Evolutionary conservation across 2,888 invertebrate genomes (phyloP).

Genomic region (Caradrina kadenii): DNA sequence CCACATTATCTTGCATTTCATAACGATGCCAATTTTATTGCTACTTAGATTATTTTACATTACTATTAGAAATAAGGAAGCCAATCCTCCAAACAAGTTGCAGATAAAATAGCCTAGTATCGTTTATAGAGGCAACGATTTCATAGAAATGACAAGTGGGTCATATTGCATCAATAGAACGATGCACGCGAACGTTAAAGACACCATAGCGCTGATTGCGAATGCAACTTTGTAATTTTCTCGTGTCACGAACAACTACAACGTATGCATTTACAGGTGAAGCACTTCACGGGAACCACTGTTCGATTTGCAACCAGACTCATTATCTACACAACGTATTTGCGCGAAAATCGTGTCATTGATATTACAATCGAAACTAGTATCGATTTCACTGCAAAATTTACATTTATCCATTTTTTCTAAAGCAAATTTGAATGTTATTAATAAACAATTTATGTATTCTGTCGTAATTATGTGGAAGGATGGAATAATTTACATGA

Average conservation of each 20-base stretch:
- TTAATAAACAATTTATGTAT: conserved; percentile 45
- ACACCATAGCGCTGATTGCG: conserved; percentile 81
- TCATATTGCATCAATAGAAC: conserved; percentile 86
- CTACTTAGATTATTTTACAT: conserved; percentile 33
- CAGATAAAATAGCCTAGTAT: conserved; percentile 48
- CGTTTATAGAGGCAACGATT: conserved; percentile 69
- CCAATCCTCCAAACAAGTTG: conserved; percentile 42
- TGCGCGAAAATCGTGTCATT: conserved; percentile 58
- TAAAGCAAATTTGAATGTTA: conserved; percentile 42
- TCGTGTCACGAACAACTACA: conserved; percentile 75
- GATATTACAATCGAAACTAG: conserved; percentile 61
- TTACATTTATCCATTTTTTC: conserved; percentile 37
- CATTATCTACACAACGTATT: conserved; percentile 53
- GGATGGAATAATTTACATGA: conserved; percentile 68
- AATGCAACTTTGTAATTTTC: conserved; percentile 81
- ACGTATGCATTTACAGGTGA: conserved; percentile 64
- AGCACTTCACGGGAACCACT: conserved; percentile 60
- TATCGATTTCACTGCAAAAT: conserved; percentile 62
- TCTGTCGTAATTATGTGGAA: conserved; percentile 65
- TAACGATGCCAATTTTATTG: conserved; percentile 41
- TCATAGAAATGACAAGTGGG: conserved; percentile 84
- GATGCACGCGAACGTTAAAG: conserved; percentile 83
- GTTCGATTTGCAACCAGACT: conserved; percentile 62
- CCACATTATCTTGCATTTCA: conserved; percentile 43
- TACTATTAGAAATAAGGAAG: conserved; percentile 51